These are phyloP conservation scores for Uromys caudimaculatus DNA, from an alignment of 2,797 vertebrate genomes.

Conservation along the genomic window DNA sequence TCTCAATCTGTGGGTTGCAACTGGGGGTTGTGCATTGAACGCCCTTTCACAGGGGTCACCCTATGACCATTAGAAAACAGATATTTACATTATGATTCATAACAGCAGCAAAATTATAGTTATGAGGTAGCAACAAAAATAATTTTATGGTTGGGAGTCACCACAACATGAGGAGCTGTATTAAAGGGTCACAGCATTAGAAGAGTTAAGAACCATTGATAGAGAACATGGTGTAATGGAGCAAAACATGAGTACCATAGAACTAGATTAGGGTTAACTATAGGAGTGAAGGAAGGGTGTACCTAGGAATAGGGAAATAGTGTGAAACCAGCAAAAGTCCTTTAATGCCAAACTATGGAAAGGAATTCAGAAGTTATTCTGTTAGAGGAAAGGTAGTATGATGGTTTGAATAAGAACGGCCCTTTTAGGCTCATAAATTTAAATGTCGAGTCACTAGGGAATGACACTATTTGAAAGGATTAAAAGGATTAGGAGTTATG, in stretches of 20 bases:
- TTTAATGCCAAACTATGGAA: constrained; percentile 55
- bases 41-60: not conserved
- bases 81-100: not conserved
- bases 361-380: constrained; percentile 15
- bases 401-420: not conserved
- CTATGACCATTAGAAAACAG: not conserved
- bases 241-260: constrained; percentile 37
- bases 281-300: not conserved
- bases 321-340: constrained; percentile 27
- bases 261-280: constrained; percentile 23
- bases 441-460: not conserved
- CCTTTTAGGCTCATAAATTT: not conserved
- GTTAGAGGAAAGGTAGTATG: constrained; percentile 20
- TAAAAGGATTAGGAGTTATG: not conserved
- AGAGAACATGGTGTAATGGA: constrained; percentile 7
- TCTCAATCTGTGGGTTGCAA: not conserved
- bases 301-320: constrained; percentile 21
- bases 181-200: not conserved
- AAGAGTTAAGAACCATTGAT: not conserved
- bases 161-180: not conserved
- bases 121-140: not conserved
- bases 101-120: not conserved
- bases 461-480: not conserved
- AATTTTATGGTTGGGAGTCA: not conserved
- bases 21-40: not conserved